A percentile compares a stretch with the other conserved stretches of the same genome.
Conservation (phyloP, 1,140 invertebrate species). For the Ostrea edulis region DNA sequence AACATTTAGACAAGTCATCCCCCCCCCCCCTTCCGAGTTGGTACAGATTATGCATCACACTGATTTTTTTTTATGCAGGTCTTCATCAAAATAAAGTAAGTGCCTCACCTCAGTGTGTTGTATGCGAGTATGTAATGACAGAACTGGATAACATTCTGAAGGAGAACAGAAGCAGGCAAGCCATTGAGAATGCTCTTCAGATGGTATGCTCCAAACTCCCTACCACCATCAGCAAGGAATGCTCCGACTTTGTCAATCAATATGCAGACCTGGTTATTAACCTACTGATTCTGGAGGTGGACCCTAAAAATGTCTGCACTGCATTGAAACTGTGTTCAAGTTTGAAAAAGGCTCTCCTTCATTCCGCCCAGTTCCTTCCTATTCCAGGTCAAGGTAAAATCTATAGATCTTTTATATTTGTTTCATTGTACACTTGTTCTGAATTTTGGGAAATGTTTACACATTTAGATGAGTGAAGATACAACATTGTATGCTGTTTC, state of each 20-base stretch:
- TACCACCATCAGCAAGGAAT: conserved; percentile 83
- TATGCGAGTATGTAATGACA: conserved; percentile 53
- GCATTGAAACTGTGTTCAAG: conserved; percentile 84
- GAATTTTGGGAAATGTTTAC: too few relatives aligned
- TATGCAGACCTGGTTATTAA: conserved; percentile 89
- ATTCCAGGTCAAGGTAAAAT: conserved; percentile 24
- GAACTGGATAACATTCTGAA: conserved; percentile 51
- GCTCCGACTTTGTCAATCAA: conserved; percentile 88
- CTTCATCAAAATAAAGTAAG: neutral
- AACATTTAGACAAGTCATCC: neutral
- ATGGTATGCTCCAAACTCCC: conserved; percentile 87
- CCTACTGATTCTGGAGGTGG: conserved; percentile 85
- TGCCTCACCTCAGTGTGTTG: conserved; percentile 33
- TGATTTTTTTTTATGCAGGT: neutral
- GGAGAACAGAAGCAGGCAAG: conserved; percentile 50
- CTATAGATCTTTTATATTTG: too few relatives aligned
- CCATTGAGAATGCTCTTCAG: conserved; percentile 39
- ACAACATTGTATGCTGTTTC: too few relatives aligned
- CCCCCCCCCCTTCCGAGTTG: too few relatives aligned
- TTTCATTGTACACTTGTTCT: too few relatives aligned
- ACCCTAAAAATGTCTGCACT: conserved; percentile 86
- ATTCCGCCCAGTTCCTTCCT: neutral
- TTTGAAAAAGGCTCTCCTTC: neutral
- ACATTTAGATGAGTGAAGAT: too few relatives aligned
- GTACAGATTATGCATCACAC: neutral